Percentiles rank a stretch among this genome's conserved stretches.
phyloP scores from a whole-genome alignment of 2,888 invertebrate genomes.

The Calephelis perditalis region DNA sequence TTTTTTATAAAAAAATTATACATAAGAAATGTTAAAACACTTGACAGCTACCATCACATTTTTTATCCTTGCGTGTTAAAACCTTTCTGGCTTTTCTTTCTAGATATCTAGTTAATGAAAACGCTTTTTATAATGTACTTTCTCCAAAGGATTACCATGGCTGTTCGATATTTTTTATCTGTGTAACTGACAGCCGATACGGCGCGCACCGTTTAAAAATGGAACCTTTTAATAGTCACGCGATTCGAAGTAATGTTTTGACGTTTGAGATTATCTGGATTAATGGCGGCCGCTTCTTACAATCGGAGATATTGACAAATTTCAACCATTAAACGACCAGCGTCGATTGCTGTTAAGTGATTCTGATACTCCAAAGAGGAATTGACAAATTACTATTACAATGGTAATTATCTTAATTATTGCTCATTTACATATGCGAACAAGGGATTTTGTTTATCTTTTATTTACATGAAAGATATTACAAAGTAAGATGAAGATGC shows the following conservation, averaged over 20 bases:
- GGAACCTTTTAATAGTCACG: slow-evolving; percentile 65
- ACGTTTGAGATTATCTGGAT: slow-evolving; percentile 63
- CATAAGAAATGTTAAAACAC: too few relatives aligned
- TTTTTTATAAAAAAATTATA: too few relatives aligned
- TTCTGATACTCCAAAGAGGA: slow-evolving; percentile 20
- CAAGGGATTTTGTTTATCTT: too few relatives aligned
- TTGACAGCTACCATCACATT: neutral
- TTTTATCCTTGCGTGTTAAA: neutral
- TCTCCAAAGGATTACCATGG: slow-evolving; percentile 21
- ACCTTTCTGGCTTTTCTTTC: neutral
- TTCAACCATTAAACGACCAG: slow-evolving; percentile 46
- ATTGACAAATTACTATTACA: slow-evolving; percentile 19
- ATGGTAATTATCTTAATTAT: neutral
- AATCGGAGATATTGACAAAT: slow-evolving; percentile 66
- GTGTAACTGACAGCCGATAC: slow-evolving; percentile 55
- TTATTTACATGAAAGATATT: too few relatives aligned
- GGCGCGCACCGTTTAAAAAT: slow-evolving; percentile 56
- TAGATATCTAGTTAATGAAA: neutral
- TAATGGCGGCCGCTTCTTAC: slow-evolving; percentile 53
- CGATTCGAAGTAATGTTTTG: slow-evolving; percentile 60
- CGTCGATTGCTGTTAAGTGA: slow-evolving; percentile 36
- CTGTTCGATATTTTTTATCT: slow-evolving; percentile 36
- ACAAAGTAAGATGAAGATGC: too few relatives aligned
- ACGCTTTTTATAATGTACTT: slow-evolving; percentile 1
- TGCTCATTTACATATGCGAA: too few relatives aligned